A percentile compares a stretch with the other conserved stretches of the same genome.
Evolutionary conservation across 2,113 vertebrate species (phyloP).

Genomic region (Psittacus erithacus): DNA sequence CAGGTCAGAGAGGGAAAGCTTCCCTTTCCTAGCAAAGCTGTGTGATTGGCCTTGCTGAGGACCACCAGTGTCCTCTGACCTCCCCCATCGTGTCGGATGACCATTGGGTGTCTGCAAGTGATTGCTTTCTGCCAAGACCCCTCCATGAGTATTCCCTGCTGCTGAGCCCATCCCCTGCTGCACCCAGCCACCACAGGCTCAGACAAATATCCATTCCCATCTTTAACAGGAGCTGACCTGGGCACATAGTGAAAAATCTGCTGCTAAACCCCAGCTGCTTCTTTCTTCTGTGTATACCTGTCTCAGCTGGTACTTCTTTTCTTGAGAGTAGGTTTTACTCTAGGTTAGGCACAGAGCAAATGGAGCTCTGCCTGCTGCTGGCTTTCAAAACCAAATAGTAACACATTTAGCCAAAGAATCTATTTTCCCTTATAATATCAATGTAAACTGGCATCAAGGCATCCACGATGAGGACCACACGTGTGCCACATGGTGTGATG

Average conservation of each 20-base stretch:
- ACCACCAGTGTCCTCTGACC: rapidly evolving
- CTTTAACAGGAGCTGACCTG: neutral
- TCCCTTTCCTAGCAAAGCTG: neutral
- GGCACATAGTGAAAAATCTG: neutral
- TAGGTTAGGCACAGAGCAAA: neutral
- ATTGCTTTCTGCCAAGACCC: neutral
- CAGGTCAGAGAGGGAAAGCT: neutral
- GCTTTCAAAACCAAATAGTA: neutral
- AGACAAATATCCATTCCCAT: neutral
- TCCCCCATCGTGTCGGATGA: rapidly evolving
- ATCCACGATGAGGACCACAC: rapidly evolving
- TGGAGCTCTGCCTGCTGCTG: neutral
- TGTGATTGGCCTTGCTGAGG: neutral
- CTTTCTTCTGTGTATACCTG: neutral
- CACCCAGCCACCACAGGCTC: neutral
- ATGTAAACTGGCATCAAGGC: neutral
- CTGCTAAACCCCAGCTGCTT: neutral
- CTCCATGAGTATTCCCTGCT: neutral
- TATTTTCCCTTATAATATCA: neutral
- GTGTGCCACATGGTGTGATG: rapidly evolving
- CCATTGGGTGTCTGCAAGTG: neutral
- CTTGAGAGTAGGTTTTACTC: neutral
- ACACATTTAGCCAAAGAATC: neutral
- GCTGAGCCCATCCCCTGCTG: neutral
- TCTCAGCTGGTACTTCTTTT: neutral